Percentiles rank a stretch among this genome's conserved stretches.
Evolutionary conservation across 2,113 vertebrate genomes (phyloP).

Genomic region (Lates calcarifer): DNA sequence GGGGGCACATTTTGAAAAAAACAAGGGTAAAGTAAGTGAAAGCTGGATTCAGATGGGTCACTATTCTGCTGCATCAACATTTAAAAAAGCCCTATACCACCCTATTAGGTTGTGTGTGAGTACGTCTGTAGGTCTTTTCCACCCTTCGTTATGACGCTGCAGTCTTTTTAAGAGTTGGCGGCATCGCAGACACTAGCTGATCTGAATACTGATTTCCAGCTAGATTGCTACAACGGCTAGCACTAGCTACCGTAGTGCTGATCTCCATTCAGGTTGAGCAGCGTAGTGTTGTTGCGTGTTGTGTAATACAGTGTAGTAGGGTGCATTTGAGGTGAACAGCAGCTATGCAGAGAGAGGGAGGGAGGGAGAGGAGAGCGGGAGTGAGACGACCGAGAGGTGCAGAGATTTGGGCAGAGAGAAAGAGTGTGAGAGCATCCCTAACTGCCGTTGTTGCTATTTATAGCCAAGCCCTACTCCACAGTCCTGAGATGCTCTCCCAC

Average conservation of each 20-base stretch:
- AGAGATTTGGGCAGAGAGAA: conserved; percentile 74
- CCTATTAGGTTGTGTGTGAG: not conserved
- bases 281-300: conserved; percentile 57
- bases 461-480: conserved; percentile 75
- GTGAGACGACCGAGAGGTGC: conserved; percentile 71
- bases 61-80: conserved; percentile 39
- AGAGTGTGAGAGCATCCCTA: conserved; percentile 75
- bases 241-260: conserved; percentile 39
- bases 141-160: conserved; percentile 59
- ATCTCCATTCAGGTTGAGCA: conserved; percentile 69
- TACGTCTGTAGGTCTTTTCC: conserved; percentile 30
- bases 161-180: conserved; percentile 60
- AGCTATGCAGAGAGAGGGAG: conserved; percentile 68
- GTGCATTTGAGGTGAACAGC: conserved; percentile 81
- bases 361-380: conserved; percentile 47
- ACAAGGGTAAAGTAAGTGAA: not conserved
- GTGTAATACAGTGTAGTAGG: conserved; percentile 76
- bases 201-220: conserved; percentile 75
- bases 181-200: conserved; percentile 71
- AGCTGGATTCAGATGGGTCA: conserved; percentile 14
- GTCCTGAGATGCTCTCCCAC: conserved; percentile 76
- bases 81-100: conserved; percentile 17
- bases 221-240: conserved; percentile 44
- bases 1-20: not conserved
- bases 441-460: conserved; percentile 79